Percentiles rank a stretch among this genome's conserved stretches.
These are phyloP conservation scores for Paramacrobiotus metropolitanus DNA, from an alignment of 1,140 invertebrate genomes.

Conservation along the genomic window DNA sequence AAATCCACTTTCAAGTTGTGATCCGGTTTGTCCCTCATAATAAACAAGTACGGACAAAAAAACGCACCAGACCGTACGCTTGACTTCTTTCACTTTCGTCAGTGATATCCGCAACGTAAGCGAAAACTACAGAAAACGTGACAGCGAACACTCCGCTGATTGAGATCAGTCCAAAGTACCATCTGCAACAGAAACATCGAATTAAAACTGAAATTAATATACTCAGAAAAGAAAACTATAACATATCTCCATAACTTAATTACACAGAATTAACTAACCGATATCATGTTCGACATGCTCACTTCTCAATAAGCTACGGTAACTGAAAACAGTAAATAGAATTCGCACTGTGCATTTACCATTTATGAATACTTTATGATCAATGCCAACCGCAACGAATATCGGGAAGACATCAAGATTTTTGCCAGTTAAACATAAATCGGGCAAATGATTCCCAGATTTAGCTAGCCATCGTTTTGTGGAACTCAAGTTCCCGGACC, in stretches of 20 bases:
- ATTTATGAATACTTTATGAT: neutral
- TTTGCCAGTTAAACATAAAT: no score
- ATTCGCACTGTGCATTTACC: neutral
- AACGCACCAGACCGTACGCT: conserved; percentile 72
- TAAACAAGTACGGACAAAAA: neutral
- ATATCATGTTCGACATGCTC: no score
- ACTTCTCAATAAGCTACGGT: no score
- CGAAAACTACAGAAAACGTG: conserved; percentile 95
- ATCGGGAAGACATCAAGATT: neutral
- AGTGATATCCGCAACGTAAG: conserved; percentile 98
- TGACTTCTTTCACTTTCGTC: conserved; percentile 79
- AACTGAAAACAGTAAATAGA: conserved; percentile 11
- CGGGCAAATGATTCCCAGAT: no score
- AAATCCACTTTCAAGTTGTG: no score
- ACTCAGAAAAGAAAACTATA: no score
- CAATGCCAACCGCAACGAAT: conserved; percentile 4
- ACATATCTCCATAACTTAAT: no score
- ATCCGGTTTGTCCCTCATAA: no score
- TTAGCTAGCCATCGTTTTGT: neutral
- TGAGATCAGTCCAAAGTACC: conserved; percentile 99
- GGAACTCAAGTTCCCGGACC: neutral
- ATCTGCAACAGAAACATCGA: no score
- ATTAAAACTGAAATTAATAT: no score
- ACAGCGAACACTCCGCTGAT: conserved; percentile 95
- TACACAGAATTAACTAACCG: no score